Conservation (phyloP, 2,888 invertebrate species). For the Antheraea yamamai region DNA sequence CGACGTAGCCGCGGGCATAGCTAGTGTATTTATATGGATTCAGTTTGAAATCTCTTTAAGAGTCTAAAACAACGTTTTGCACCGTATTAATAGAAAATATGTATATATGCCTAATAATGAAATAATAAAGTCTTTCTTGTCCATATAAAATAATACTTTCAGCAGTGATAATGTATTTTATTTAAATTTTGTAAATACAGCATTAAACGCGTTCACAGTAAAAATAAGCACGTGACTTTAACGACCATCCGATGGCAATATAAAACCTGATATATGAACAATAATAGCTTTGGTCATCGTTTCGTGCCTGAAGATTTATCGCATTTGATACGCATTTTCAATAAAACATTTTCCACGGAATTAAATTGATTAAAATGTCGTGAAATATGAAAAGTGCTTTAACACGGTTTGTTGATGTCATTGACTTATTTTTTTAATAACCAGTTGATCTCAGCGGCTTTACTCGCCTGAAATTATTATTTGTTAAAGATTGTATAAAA, state of each 20-base stretch:
- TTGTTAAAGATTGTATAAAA: neutral
- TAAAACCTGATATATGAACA: slow-evolving; percentile 2
- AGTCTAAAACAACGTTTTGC: too few relatives aligned
- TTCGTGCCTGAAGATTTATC: slow-evolving; percentile 3
- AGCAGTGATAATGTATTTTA: neutral
- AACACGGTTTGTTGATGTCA: neutral
- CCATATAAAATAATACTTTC: too few relatives aligned
- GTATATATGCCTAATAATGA: too few relatives aligned
- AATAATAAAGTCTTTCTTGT: too few relatives aligned
- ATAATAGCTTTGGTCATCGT: slow-evolving; percentile 4
- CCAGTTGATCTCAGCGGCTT: neutral
- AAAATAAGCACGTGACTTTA: slow-evolving; percentile 8
- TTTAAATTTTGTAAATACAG: neutral
- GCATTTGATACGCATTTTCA: neutral
- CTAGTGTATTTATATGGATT: too few relatives aligned
- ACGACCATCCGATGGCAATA: slow-evolving; percentile 2
- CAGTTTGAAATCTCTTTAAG: too few relatives aligned
- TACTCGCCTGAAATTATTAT: neutral
- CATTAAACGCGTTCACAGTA: neutral
- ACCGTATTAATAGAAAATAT: neutral
- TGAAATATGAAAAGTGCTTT: neutral
- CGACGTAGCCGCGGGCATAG: too few relatives aligned
- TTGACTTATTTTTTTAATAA: neutral
- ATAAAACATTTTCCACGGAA: neutral
- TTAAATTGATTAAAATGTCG: neutral